These are phyloP conservation scores for Limulus polyphemus DNA, from an alignment of 2,888 invertebrate genomes.

Conservation along the genomic window DNA sequence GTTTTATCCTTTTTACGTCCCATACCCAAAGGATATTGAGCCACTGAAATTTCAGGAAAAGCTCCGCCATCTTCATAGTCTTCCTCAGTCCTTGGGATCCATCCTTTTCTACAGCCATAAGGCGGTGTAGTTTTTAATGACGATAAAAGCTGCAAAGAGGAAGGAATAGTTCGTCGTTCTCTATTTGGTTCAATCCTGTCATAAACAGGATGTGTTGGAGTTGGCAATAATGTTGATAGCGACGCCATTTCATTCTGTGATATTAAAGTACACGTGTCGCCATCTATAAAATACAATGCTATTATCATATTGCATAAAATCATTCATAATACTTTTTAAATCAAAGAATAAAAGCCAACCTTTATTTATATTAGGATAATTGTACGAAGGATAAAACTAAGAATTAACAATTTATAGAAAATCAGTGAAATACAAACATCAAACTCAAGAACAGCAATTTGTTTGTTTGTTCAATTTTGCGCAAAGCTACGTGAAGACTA, in stretches of 20 bases:
- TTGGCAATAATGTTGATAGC: conserved; percentile 60
- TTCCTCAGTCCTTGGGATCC: conserved; percentile 66
- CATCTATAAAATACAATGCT: too few relatives aligned
- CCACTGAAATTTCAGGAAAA: conserved; percentile 92
- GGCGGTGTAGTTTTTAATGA: conserved; percentile 75
- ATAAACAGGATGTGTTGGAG: conserved; percentile 73
- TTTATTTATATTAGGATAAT: too few relatives aligned
- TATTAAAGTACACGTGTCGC: too few relatives aligned
- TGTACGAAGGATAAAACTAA: too few relatives aligned
- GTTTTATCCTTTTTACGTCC: conserved; percentile 52
- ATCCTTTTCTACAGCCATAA: conserved; percentile 87
- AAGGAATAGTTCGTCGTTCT: conserved; percentile 33
- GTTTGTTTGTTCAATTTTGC: too few relatives aligned
- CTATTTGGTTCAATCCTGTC: conserved; percentile 72
- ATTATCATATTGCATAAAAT: too few relatives aligned
- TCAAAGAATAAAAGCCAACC: too few relatives aligned
- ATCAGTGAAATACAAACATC: too few relatives aligned
- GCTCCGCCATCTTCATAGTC: conserved; percentile 88
- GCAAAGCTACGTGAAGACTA: too few relatives aligned
- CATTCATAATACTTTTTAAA: too few relatives aligned
- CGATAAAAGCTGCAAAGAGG: conserved; percentile 34
- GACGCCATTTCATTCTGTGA: conserved; percentile 8
- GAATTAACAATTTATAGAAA: too few relatives aligned
- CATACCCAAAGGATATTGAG: conserved; percentile 90
- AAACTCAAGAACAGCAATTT: too few relatives aligned